Percentiles rank a stretch among this genome's conserved stretches.
phyloP scores from a whole-genome alignment of 2,888 invertebrate species.

The Napeogenes sylphis region DNA sequence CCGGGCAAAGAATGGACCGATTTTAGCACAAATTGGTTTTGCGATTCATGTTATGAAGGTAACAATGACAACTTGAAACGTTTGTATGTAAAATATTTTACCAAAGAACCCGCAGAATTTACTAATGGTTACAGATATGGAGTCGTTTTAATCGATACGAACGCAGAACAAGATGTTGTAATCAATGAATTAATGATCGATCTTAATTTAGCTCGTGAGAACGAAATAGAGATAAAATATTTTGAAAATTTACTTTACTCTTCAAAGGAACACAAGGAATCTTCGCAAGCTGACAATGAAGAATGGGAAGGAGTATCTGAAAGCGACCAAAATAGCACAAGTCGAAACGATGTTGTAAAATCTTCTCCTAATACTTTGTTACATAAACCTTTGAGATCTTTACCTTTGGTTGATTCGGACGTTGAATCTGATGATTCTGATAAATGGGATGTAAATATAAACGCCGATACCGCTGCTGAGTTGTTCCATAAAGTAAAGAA shows the following conservation, averaged over 20 bases:
- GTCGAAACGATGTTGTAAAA: conserved; percentile 9
- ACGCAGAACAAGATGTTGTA: conserved; percentile 52
- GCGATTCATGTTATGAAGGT: conserved; percentile 61
- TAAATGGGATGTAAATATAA: conserved; percentile 47
- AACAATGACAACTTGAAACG: conserved; percentile 52
- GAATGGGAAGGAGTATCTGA: conserved; percentile 31
- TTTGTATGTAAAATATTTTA: conserved; percentile 62
- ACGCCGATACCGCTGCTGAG: conserved; percentile 37
- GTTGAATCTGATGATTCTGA: conserved; percentile 39
- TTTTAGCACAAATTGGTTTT: conserved; percentile 72
- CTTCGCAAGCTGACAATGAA: conserved; percentile 28
- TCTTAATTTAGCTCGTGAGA: conserved; percentile 62
- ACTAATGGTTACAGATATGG: conserved; percentile 71
- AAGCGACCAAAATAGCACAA: conserved; percentile 7
- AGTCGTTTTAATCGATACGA: conserved; percentile 69
- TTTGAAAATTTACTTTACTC: conserved; percentile 33
- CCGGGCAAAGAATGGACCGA: conserved; percentile 69
- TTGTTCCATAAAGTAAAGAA: conserved; percentile 10
- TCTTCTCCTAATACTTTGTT: conserved; percentile 31
- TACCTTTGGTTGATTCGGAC: conserved; percentile 50
- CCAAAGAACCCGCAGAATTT: conserved; percentile 51
- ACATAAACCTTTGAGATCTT: conserved; percentile 46
- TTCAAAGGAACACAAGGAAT: conserved; percentile 16
- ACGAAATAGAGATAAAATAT: conserved; percentile 46
- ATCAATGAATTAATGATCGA: conserved; percentile 73